Conservation (phyloP, 2,113 vertebrate genomes). For the Nothobranchius furzeri region DNA sequence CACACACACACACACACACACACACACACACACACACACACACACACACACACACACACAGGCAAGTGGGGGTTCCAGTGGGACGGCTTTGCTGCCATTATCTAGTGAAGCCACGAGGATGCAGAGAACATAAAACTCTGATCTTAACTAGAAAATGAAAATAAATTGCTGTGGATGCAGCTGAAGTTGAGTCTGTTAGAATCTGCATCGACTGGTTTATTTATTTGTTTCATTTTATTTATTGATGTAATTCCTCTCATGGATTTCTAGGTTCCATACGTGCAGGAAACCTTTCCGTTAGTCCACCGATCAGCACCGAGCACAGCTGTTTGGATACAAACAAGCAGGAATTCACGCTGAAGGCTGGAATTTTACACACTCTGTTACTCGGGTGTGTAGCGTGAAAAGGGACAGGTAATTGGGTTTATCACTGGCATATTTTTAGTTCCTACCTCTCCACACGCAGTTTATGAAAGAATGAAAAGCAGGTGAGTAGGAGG, state of each 20-base stretch:
- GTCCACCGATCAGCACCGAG: neutral
- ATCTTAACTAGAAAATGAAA: conserved; percentile 9
- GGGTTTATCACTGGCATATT: conserved; percentile 57
- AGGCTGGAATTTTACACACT: conserved; percentile 33
- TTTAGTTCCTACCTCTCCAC: conserved; percentile 54
- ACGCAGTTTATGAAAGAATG: conserved; percentile 46
- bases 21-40: neutral
- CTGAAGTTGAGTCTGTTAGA: no score
- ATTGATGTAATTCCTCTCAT: neutral
- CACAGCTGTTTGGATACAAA: conserved; percentile 25
- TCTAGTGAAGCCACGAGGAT: conserved; percentile 34
- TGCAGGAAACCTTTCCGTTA: neutral
- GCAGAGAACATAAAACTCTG: conserved; percentile 12
- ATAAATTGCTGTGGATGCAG: neutral
- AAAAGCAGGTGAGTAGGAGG: neutral
- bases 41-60: conserved; percentile 25
- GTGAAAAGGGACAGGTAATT: conserved; percentile 62
- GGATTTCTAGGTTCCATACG: conserved; percentile 3
- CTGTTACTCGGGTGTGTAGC: conserved; percentile 47
- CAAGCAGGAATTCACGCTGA: conserved; percentile 6
- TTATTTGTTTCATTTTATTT: neutral
- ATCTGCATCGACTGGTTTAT: neutral
- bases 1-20: no score
- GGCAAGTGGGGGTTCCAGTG: conserved; percentile 41
- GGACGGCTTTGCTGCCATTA: conserved; percentile 38